Percentiles rank a stretch among this genome's conserved stretches.
Evolutionary conservation across 2,888 invertebrate genomes (phyloP).

Genomic region (Eristalis tenax): DNA sequence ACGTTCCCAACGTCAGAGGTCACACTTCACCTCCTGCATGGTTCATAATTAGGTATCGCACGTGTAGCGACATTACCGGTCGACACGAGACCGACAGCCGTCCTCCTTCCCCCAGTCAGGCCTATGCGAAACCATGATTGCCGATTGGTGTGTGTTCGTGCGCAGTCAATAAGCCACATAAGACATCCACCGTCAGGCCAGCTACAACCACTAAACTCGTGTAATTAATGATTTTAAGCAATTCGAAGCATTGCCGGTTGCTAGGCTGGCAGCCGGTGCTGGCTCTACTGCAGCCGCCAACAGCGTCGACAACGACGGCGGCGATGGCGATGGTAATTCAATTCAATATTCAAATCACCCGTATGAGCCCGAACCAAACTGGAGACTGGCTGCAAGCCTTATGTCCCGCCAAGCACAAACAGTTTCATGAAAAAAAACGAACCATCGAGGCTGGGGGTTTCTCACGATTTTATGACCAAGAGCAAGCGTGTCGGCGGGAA

Average conservation of each 20-base stretch:
- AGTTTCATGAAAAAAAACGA: constrained; percentile 33
- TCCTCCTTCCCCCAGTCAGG: constrained; percentile 7
- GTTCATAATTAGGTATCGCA: constrained; percentile 62
- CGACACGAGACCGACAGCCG: constrained; percentile 47
- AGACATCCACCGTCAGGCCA: background rate
- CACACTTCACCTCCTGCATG: constrained; percentile 40
- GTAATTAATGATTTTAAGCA: constrained; percentile 60
- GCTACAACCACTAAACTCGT: constrained; percentile 25
- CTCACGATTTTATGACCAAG: constrained; percentile 51
- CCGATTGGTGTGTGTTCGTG: constrained; percentile 8
- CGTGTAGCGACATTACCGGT: constrained; percentile 56
- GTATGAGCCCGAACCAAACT: constrained; percentile 36
- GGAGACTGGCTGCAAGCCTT: constrained; percentile 11
- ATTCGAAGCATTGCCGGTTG: constrained; percentile 26
- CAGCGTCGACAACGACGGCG: background rate
- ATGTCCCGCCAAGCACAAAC: constrained; percentile 12
- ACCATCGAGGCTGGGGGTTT: constrained; percentile 25
- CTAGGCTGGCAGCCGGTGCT: constrained; percentile 5
- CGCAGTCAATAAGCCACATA: constrained; percentile 61
- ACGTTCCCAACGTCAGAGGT: constrained; percentile 49
- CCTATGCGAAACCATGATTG: constrained; percentile 23
- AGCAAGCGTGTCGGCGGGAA: constrained; percentile 5
- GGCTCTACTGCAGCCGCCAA: constrained; percentile 5
- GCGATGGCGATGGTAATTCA: constrained; percentile 28
- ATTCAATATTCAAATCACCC: constrained; percentile 67